Evolutionary conservation across 2,113 vertebrate species (phyloP).

Genomic region (Butastur rufipennis): DNA sequence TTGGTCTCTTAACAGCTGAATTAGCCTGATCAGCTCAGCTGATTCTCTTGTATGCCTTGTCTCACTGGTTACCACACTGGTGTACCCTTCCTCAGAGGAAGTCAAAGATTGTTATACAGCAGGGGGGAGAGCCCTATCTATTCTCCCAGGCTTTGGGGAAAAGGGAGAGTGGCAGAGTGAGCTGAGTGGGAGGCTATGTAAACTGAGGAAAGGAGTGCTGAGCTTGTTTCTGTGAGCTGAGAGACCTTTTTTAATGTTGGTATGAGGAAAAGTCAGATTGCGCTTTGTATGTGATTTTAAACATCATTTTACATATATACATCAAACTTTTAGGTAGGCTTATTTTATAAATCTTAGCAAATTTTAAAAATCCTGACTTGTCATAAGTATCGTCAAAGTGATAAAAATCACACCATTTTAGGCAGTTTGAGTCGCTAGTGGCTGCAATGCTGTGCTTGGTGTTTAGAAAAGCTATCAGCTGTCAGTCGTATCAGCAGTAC

Average conservation of each 20-base stretch:
- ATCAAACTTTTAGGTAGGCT: not conserved
- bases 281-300: not conserved
- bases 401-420: slow-evolving; percentile 28
- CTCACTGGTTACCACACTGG: not conserved
- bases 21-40: not conserved
- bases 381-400: slow-evolving; percentile 28
- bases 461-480: slow-evolving; percentile 39
- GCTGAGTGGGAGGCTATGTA: not conserved
- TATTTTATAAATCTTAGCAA: slow-evolving; percentile 1
- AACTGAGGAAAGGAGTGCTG: not conserved
- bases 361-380: not conserved
- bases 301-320: not conserved
- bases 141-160: not conserved
- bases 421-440: not conserved
- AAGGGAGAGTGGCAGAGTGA: not conserved
- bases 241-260: not conserved
- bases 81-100: not conserved
- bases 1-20: not conserved
- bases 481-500: not conserved
- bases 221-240: not conserved
- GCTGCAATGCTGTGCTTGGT: not conserved
- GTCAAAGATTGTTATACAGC: not conserved
- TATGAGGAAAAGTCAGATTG: not conserved
- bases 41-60: not conserved
- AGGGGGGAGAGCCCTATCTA: not conserved